A percentile compares a stretch with the other conserved stretches of the same genome.
phyloP scores from a whole-genome alignment of 2,797 vertebrate species.

The Cossypha heuglini region DNA sequence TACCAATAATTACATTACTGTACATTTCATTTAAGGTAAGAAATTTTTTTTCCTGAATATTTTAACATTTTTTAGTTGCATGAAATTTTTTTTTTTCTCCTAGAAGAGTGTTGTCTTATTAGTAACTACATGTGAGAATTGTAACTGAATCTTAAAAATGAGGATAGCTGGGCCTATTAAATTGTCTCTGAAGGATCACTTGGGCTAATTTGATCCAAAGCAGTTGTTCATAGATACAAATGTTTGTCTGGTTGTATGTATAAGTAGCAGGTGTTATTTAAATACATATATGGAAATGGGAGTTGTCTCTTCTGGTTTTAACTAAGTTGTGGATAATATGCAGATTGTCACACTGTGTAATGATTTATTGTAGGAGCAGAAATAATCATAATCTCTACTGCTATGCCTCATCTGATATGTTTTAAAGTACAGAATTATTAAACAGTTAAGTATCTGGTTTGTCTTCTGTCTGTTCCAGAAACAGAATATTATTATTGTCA shows the following conservation, averaged over 20 bases:
- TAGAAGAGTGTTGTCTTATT: background rate
- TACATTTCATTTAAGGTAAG: conserved; percentile 91
- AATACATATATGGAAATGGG: background rate
- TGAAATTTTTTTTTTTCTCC: background rate
- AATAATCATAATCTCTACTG: background rate
- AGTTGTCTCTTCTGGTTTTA: background rate
- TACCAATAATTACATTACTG: conserved; percentile 80
- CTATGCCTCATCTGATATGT: background rate
- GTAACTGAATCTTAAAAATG: background rate
- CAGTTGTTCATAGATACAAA: background rate
- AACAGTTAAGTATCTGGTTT: background rate
- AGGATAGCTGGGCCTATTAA: background rate
- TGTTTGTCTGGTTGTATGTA: background rate
- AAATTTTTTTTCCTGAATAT: background rate
- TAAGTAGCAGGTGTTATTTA: background rate
- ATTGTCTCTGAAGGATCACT: background rate
- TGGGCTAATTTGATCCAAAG: background rate
- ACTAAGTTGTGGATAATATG: background rate
- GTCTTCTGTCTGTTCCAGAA: background rate
- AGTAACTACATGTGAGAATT: background rate
- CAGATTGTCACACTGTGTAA: background rate
- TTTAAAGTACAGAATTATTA: background rate
- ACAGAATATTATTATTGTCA: background rate
- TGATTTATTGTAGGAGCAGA: background rate
- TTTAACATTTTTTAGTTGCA: background rate